Evolutionary conservation across 2,888 invertebrate genomes (phyloP).

Genomic region (Eristalis intricaria): DNA sequence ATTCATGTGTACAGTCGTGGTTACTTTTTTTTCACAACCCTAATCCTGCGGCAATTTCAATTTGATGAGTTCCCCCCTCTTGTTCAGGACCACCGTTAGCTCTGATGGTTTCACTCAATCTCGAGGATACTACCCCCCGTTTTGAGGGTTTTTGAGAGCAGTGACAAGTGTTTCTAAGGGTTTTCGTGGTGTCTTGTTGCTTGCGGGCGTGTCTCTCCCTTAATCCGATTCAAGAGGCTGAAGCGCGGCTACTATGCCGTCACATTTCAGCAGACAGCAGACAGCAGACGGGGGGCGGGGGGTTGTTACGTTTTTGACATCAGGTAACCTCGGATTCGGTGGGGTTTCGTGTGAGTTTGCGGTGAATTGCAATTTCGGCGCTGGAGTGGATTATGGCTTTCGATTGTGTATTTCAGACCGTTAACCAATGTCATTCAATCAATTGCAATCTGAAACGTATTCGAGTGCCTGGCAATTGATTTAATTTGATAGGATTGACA

Average conservation of each 20-base stretch:
- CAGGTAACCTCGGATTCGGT: constrained; percentile 7
- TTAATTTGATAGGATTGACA: background rate
- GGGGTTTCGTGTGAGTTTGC: background rate
- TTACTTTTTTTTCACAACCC: background rate
- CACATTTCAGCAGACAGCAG: background rate
- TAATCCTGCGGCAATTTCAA: constrained; percentile 26
- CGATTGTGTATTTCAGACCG: background rate
- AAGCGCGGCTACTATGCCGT: background rate
- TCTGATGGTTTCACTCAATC: background rate
- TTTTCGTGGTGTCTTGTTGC: background rate
- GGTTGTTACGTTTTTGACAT: constrained; percentile 11
- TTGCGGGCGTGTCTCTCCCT: background rate
- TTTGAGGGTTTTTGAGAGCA: background rate
- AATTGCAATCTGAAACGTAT: too few relatives aligned
- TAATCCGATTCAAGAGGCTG: constrained; percentile 21
- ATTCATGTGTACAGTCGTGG: constrained; percentile 5
- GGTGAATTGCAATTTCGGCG: background rate
- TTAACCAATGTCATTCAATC: background rate
- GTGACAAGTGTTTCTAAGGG: constrained; percentile 1
- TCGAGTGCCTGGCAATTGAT: background rate
- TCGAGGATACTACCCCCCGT: background rate
- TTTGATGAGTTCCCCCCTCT: constrained; percentile 33
- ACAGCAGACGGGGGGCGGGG: background rate
- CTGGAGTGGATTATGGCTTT: background rate
- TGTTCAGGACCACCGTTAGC: background rate